Conservation (phyloP, 2,113 vertebrate species). For the Cynopterus brachyotis region DNA sequence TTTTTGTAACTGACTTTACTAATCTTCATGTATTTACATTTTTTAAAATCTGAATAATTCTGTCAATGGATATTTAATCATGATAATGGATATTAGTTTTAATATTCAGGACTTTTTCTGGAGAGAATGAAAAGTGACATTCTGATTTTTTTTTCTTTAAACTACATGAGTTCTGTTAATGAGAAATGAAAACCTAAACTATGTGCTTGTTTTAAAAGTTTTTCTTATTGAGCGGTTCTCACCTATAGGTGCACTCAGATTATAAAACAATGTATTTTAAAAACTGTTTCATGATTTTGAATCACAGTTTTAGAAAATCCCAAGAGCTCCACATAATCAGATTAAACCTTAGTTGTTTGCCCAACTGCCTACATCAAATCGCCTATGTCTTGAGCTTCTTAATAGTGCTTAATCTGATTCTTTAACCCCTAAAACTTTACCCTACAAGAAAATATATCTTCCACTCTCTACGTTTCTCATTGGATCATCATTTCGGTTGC, state of each 20-base stretch:
- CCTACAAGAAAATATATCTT: neutral
- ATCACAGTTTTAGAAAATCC: constrained; percentile 32
- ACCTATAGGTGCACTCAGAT: neutral
- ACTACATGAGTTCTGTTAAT: neutral
- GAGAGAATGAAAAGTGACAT: neutral
- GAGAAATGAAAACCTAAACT: constrained; percentile 3
- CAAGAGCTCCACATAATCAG: neutral
- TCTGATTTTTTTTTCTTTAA: neutral
- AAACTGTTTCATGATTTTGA: constrained; percentile 52
- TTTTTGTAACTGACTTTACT: neutral
- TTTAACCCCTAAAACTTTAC: neutral
- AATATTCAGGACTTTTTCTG: neutral
- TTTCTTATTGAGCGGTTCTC: constrained; percentile 2
- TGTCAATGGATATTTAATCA: too few species aligned
- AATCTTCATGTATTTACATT: neutral
- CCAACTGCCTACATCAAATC: neutral
- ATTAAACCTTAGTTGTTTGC: constrained; percentile 37
- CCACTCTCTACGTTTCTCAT: neutral
- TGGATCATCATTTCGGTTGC: neutral
- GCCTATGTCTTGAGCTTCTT: constrained; percentile 24
- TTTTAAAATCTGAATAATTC: neutral
- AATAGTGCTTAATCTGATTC: neutral
- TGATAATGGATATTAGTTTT: neutral
- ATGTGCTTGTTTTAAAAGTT: neutral
- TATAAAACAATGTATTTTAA: constrained; percentile 7